phyloP scores from a whole-genome alignment of 2,797 vertebrate genomes.

The Lutjanus argentimaculatus region DNA sequence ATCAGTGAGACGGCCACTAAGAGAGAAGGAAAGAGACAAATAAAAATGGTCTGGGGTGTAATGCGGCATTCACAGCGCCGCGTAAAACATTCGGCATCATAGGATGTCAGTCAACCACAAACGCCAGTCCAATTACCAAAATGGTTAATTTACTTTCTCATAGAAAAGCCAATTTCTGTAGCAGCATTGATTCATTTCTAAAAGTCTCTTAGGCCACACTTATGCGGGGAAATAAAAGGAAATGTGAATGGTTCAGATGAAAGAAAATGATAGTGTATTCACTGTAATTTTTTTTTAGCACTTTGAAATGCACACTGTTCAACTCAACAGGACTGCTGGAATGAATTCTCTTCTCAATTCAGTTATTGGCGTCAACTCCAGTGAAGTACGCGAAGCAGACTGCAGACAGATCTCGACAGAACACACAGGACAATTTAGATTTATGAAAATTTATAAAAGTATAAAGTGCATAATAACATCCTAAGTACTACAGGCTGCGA shows the following conservation, averaged over 20 bases:
- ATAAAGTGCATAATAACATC: background rate
- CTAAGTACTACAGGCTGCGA: background rate
- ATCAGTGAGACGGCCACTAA: slow-evolving; percentile 5
- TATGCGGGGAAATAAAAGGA: background rate
- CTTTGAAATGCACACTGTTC: background rate
- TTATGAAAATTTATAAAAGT: background rate
- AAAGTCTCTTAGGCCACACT: background rate
- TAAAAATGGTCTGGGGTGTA: background rate
- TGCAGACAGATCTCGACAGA: background rate
- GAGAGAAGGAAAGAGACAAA: background rate
- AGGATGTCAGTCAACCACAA: background rate
- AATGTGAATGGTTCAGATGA: background rate
- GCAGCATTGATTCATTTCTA: background rate
- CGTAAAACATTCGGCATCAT: background rate
- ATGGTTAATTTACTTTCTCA: background rate
- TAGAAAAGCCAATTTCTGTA: background rate
- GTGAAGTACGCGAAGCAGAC: background rate
- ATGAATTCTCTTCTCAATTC: background rate
- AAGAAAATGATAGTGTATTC: slow-evolving; percentile 2
- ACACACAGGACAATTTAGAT: background rate
- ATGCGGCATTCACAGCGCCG: background rate
- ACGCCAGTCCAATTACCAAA: background rate
- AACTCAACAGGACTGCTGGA: background rate
- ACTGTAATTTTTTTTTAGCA: background rate
- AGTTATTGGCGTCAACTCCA: background rate